These are phyloP conservation scores for Meteorus cinctellus DNA, from an alignment of 2,888 invertebrate genomes.

Conservation along the genomic window DNA sequence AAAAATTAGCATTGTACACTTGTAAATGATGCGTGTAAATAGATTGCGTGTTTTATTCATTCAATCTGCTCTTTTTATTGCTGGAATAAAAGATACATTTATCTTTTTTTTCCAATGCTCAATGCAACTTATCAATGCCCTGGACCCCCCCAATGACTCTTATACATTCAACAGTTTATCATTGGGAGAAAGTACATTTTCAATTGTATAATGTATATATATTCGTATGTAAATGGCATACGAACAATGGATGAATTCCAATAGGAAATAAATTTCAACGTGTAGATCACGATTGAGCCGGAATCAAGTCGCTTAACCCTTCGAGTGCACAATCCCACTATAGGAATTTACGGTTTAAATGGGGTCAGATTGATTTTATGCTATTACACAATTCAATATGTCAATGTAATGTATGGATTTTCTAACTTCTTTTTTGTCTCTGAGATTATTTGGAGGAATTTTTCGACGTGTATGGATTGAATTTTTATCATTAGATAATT, in stretches of 20 bases:
- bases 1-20: neutral
- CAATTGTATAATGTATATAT: constrained; percentile 11
- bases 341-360: too few species aligned
- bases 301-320: constrained; percentile 23
- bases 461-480: too few species aligned
- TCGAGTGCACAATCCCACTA: too few species aligned
- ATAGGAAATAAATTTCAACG: constrained; percentile 33
- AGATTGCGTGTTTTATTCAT: neutral
- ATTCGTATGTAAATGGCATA: neutral
- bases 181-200: constrained; percentile 3
- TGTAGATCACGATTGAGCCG: constrained; percentile 43
- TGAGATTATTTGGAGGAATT: too few species aligned
- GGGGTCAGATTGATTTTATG: constrained; percentile 14
- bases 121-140: constrained; percentile 11
- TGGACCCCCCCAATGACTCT: constrained; percentile 20
- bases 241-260: constrained; percentile 4
- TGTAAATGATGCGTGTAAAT: constrained; percentile 10
- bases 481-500: too few species aligned
- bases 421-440: too few species aligned
- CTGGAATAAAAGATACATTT: constrained; percentile 16
- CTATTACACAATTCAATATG: neutral
- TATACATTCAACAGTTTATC: neutral
- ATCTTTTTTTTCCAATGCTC: constrained; percentile 21
- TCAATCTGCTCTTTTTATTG: neutral
- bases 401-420: too few species aligned